Evolutionary conservation across 2,888 invertebrate genomes (phyloP).

Genomic region (Tetropium fuscum): DNA sequence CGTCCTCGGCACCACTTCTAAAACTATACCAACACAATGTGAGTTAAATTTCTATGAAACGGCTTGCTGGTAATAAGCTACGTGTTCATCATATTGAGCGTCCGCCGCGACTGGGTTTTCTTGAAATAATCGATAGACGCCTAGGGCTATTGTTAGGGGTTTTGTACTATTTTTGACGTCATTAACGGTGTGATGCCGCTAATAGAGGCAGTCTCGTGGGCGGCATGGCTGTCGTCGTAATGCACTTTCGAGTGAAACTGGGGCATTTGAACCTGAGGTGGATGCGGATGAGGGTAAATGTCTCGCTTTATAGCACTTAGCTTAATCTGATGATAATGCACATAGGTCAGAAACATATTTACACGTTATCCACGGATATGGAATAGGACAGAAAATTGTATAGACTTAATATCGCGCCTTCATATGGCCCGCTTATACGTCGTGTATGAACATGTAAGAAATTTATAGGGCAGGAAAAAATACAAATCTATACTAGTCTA

Average conservation of each 20-base stretch:
- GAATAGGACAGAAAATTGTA: too few relatives aligned
- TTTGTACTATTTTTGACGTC: constrained; percentile 21
- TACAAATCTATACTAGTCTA: too few relatives aligned
- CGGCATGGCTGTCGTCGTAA: not conserved
- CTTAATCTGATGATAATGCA: too few relatives aligned
- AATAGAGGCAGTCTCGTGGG: not conserved
- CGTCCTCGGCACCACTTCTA: constrained; percentile 14
- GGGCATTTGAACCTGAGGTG: not conserved
- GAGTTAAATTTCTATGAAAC: constrained; percentile 11
- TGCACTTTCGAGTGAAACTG: not conserved
- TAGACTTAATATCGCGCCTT: too few relatives aligned
- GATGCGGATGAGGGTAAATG: not conserved
- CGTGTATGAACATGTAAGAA: too few relatives aligned
- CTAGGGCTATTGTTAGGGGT: constrained; percentile 14
- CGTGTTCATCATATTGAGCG: constrained; percentile 33
- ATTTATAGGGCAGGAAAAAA: too few relatives aligned
- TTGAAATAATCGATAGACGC: constrained; percentile 42
- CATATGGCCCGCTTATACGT: too few relatives aligned
- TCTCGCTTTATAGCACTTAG: too few relatives aligned
- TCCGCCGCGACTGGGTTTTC: constrained; percentile 33
- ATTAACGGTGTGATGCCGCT: not conserved
- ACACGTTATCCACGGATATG: too few relatives aligned
- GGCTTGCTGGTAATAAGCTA: constrained; percentile 3
- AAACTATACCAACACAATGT: constrained; percentile 20
- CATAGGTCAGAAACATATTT: too few relatives aligned